Base-by-base conservation (phyloP, 2,888 invertebrate species). In the Lithophane semibrunnea region DNA sequence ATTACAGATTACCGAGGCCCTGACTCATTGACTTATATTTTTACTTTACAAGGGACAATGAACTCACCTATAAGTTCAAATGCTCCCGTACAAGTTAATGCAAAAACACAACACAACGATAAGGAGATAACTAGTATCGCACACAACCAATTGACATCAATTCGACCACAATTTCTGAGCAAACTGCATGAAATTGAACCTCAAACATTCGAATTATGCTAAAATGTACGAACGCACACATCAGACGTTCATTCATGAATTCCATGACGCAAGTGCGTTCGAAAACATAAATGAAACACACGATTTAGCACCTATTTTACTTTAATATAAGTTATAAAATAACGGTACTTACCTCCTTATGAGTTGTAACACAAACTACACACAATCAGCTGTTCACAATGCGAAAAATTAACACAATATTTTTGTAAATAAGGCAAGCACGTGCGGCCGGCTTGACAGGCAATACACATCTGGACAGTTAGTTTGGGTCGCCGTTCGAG, bases 401-500 rank as follows among this genome's bases (percentile, higher is more conserved):
- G 87, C 85, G 88, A 81, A 83, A 86, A 76, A 83, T 75, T 76
- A 71, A 82, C 88, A 79, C 86, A 84, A 82, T 86, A 86, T 86
- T 86, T 86, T 83, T 81, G 85, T 83, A 86, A 83, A 83, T 87
- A 85, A 79, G 84, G 82, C 82, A 74, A 86, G 79, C 92, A 91
- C 92, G 91, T 92, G 92, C 90, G 88, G 83, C 85, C 83, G 81
- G 87, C 86, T 86, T 88, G 86, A 86, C 90, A 87, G 85, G 85
- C 92, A 85, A 85, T 86, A 89, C 92, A 92, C 92, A 91, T 93
- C 92, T 94, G 93, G 83, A 75, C 79, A 75, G 87, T 88, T 80
- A 82, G 85, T 86, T 83, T 82, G 68, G 86, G 82, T 86, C 80
- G 84, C 85, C 81, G 85, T 73, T 77, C 77, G 93, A 93, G 92